A percentile compares a stretch with the other conserved stretches of the same genome.
Conservation (phyloP, 2,797 vertebrate genomes). For the Pygocentrus nattereri region DNA sequence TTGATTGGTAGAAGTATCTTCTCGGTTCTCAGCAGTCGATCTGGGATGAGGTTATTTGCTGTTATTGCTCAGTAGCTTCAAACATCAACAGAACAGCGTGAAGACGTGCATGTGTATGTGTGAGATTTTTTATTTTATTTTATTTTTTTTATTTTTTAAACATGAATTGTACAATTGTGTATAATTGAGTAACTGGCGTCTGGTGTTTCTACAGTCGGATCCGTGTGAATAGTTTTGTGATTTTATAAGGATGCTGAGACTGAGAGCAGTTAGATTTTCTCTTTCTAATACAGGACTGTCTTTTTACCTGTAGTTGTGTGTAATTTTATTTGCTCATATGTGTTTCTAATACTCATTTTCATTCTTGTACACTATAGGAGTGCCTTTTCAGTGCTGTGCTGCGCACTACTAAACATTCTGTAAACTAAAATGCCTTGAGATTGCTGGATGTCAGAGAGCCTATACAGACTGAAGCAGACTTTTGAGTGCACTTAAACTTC, state of each 20-base stretch:
- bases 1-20: not conserved
- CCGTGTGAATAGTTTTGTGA: conserved; percentile 21
- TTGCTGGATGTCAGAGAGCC: not conserved
- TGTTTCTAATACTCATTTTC: not conserved
- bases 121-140: not conserved
- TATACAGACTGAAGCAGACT: not conserved
- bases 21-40: not conserved
- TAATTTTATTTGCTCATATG: not conserved
- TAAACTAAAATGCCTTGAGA: not conserved
- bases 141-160: not conserved
- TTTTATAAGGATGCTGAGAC: not conserved
- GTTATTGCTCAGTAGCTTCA: not conserved
- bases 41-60: not conserved
- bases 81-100: not conserved
- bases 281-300: no score
- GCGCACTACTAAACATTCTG: not conserved
- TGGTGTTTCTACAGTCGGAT: not conserved
- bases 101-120: not conserved
- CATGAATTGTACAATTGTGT: conserved; percentile 16
- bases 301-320: not conserved
- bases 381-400: not conserved
- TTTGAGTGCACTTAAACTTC: conserved; percentile 17
- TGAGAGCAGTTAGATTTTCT: no score
- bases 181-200: not conserved
- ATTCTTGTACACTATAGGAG: not conserved